phyloP scores from a whole-genome alignment of 2,888 invertebrate species.

The Troglohyphantes excavatus region DNA sequence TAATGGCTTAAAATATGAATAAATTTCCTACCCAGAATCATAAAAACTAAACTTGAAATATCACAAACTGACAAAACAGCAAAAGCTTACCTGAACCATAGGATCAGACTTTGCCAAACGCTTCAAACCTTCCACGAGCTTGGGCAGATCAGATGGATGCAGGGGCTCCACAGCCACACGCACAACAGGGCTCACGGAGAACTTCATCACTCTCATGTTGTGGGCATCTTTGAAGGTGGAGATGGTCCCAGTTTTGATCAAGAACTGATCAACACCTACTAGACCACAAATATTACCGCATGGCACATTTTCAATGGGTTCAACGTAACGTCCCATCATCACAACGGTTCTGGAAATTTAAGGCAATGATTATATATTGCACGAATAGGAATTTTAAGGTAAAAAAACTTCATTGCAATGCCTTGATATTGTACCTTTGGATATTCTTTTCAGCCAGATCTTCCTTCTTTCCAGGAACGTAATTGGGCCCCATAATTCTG shows the following conservation, averaged over 20 bases:
- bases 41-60: too few relatives aligned
- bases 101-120: slow-evolving; percentile 99
- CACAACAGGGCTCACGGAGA: slow-evolving; percentile 99
- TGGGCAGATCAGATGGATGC: slow-evolving; percentile 99
- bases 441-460: slow-evolving; percentile 99
- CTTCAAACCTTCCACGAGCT: slow-evolving; percentile 98
- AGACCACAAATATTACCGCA: slow-evolving; percentile 99
- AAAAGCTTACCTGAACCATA: slow-evolving; percentile 89
- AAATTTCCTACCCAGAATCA: too few relatives aligned
- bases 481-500: slow-evolving; percentile 99
- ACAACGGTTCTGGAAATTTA: slow-evolving; percentile 90
- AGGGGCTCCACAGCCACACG: slow-evolving; percentile 99
- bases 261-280: slow-evolving; percentile 99
- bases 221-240: slow-evolving; percentile 99
- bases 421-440: slow-evolving; percentile 87
- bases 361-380: background rate
- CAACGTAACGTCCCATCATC: slow-evolving; percentile 99
- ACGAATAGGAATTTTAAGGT: too few relatives aligned
- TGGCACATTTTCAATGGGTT: slow-evolving; percentile 99
- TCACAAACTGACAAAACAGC: too few relatives aligned
- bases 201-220: slow-evolving; percentile 99
- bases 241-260: slow-evolving; percentile 99
- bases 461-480: slow-evolving; percentile 98
- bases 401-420: too few relatives aligned
- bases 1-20: too few relatives aligned